Conservation (phyloP, 2,888 invertebrate genomes). For the Ypsolopha sequella region DNA sequence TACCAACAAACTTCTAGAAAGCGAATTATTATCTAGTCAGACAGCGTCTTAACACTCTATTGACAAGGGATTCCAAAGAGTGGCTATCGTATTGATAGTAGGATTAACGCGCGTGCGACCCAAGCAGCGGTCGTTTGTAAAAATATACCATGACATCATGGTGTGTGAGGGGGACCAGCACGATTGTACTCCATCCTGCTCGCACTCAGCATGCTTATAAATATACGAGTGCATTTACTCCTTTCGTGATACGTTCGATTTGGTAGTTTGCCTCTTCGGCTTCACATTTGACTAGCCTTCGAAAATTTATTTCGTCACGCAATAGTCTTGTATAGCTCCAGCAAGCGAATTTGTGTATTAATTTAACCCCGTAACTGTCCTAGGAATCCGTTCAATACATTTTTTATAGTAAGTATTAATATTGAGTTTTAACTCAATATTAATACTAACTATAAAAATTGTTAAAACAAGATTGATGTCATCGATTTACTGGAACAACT, state of each 20-base stretch:
- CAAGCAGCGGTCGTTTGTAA: slow-evolving; percentile 47
- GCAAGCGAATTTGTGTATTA: too few relatives aligned
- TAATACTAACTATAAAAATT: too few relatives aligned
- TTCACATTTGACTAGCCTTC: slow-evolving; percentile 3
- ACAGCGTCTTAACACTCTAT: not conserved
- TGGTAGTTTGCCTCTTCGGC: slow-evolving; percentile 18
- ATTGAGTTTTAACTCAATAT: too few relatives aligned
- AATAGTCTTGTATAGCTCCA: too few relatives aligned
- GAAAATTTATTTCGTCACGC: too few relatives aligned
- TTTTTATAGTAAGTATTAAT: too few relatives aligned
- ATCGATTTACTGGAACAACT: too few relatives aligned
- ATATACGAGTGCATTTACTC: slow-evolving; percentile 55
- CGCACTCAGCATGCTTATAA: slow-evolving; percentile 35
- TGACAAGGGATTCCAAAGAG: not conserved
- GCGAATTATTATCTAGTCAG: too few relatives aligned
- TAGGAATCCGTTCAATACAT: too few relatives aligned
- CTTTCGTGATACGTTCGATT: slow-evolving; percentile 13
- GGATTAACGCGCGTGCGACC: slow-evolving; percentile 49
- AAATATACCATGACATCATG: slow-evolving; percentile 70
- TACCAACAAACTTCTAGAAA: too few relatives aligned
- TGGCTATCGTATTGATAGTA: slow-evolving; percentile 27
- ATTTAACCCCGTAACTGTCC: too few relatives aligned
- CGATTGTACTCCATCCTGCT: slow-evolving; percentile 23
- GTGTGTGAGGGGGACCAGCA: slow-evolving; percentile 44
- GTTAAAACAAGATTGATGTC: too few relatives aligned